Conservation (phyloP, 2,888 invertebrate genomes). For the Aspidiotus rigidus region DNA sequence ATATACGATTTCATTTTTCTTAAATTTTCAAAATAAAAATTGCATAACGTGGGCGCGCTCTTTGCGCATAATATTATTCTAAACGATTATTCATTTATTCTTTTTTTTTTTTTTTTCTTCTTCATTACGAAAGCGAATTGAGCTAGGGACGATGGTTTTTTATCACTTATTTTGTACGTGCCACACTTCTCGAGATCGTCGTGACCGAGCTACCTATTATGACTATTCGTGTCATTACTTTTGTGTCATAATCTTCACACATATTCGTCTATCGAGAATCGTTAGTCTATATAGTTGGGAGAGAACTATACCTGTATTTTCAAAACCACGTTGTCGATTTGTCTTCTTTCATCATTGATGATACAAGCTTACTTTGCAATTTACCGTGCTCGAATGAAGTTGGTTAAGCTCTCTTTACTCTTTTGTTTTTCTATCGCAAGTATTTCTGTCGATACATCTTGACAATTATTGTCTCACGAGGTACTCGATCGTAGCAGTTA, state of each 20-base stretch:
- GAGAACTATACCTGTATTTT: neutral
- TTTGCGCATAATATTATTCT: conserved; percentile 26
- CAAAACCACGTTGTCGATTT: neutral
- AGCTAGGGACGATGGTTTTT: conserved; percentile 6
- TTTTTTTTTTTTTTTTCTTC: neutral
- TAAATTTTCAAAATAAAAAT: conserved; percentile 9
- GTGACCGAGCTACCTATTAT: conserved; percentile 32
- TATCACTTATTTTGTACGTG: conserved; percentile 32
- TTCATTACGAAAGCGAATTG: neutral
- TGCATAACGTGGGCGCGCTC: conserved; percentile 14
- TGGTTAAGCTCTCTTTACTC: neutral
- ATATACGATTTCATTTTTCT: neutral
- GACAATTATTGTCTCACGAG: no score
- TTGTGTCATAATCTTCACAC: conserved; percentile 29
- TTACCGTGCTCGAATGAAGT: neutral
- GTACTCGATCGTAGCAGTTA: no score
- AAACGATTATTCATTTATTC: conserved; percentile 17
- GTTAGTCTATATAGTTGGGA: no score
- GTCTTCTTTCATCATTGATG: neutral
- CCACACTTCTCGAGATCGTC: conserved; percentile 27
- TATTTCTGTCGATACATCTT: no score
- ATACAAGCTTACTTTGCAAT: neutral
- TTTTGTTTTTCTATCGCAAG: neutral
- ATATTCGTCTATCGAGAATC: conserved; percentile 1
- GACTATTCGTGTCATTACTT: conserved; percentile 29